phyloP scores from a whole-genome alignment of 2,113 vertebrate genomes.

The Gnathonemus longibarbis region DNA sequence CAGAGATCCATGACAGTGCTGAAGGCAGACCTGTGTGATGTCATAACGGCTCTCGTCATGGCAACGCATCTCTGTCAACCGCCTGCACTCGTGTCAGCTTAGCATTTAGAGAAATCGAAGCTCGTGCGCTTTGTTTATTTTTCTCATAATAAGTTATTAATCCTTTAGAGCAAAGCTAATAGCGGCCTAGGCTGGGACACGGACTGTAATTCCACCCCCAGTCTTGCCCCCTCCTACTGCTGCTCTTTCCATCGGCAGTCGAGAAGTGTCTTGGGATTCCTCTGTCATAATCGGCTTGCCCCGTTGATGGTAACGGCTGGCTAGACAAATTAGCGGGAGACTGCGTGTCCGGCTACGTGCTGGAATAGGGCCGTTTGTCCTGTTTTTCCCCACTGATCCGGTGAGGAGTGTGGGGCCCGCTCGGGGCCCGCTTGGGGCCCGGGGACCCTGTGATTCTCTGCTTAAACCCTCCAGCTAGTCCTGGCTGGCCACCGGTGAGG shows the following conservation, averaged over 20 bases:
- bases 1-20: background rate
- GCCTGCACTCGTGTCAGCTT: background rate
- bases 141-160: background rate
- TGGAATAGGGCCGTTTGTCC: slow-evolving; percentile 13
- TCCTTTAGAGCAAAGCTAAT: background rate
- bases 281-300: slow-evolving; percentile 35
- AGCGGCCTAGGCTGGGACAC: background rate
- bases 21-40: background rate
- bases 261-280: slow-evolving; percentile 15
- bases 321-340: slow-evolving; percentile 43
- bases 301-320: slow-evolving; percentile 33
- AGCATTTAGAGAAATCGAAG: background rate
- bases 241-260: background rate
- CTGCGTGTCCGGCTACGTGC: slow-evolving; percentile 7
- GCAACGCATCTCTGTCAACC: background rate
- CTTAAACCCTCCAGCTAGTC: too few relatives aligned
- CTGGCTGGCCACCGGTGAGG: background rate
- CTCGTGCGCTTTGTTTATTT: background rate
- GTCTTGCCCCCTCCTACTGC: background rate
- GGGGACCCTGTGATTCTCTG: background rate
- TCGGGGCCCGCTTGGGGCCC: background rate
- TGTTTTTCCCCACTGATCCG: background rate
- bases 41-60: background rate
- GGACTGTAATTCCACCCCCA: background rate
- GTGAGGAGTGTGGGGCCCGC: background rate